Base-by-base conservation (phyloP, 1,140 invertebrate genomes). In the Stenopsyche tienmushanensis region DNA sequence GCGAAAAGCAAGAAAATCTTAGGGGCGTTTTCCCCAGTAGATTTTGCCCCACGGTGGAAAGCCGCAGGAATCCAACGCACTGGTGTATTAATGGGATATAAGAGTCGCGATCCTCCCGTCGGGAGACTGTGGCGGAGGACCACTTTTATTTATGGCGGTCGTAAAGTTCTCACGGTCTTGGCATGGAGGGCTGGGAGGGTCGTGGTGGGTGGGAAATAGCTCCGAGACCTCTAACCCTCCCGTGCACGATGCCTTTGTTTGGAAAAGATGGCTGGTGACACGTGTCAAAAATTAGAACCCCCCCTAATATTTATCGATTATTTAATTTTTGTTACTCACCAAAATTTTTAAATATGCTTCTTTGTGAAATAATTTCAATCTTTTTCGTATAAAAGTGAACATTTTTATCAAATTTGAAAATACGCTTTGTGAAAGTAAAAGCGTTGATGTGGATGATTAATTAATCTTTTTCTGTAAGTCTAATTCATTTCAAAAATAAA, bases 61-160 rank as follows among this genome's bases (percentile, higher is more conserved):
- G 26, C 52, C 42, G 5, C 57, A 60, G 57, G 57, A 60, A 60
- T 60, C 57, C 24, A 25, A 57, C 53, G 53, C 57, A 47, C 57
- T 44, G 55, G 13, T 44, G 42, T 60, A 60, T 60, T 60, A 60
- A 60, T 62, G 50, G 60, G 50, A 62, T 52, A 53, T 62, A 62
- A 50, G 60, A 50, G 49, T 62, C 60, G 60, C 50, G 60, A 52
- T 62, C 29, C 29, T 47, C 42, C 58, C 45, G 44, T 18, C n/a
- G 58, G 58, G 26, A 41, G n/a, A 18, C 26, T 23, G 2, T 13
- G 53, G 53, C 39, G n/a, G 50, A 52, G 49, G 42, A 45, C 53
- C 63, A 65, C 63, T 65, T 58, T 65, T 65, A 65, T 65, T 65
- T 65, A 65, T 65, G 63, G 63, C 52, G 52, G 53, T 65, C 63